A percentile compares a stretch with the other conserved stretches of the same genome.
These are phyloP conservation scores for Paramuricea clavata DNA, from an alignment of 92 coral and sea anemone genomes.

Conservation along the genomic window DNA sequence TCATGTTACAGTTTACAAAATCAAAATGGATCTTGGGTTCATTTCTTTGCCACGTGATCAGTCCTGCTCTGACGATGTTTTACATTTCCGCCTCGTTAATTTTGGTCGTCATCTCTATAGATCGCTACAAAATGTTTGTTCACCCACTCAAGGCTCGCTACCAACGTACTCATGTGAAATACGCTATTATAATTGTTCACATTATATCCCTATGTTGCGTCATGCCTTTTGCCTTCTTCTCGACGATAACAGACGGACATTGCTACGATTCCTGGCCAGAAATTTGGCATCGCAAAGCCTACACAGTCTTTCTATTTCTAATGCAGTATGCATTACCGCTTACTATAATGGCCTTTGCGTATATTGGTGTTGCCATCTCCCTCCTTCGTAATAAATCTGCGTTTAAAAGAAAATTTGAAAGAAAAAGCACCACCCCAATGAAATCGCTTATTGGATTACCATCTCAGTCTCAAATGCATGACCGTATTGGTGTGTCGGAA, in stretches of 20 bases:
- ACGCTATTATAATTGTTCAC: slow-evolving; percentile 34
- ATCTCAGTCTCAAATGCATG: neutral
- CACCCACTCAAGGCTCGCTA: slow-evolving; percentile 44
- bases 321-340: slow-evolving; percentile 44
- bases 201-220: slow-evolving; percentile 21
- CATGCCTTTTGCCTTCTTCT: slow-evolving; percentile 33
- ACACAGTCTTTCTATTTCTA: slow-evolving; percentile 26
- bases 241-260: slow-evolving; percentile 38
- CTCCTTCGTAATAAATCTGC: slow-evolving; percentile 31
- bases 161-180: slow-evolving; percentile 44
- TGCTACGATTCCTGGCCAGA: slow-evolving; percentile 47
- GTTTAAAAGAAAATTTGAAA: slow-evolving; percentile 20
- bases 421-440: neutral
- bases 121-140: slow-evolving; percentile 48
- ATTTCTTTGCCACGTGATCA: slow-evolving; percentile 17
- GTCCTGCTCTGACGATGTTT: slow-evolving; percentile 39
- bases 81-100: slow-evolving; percentile 39
- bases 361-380: slow-evolving; percentile 32
- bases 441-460: neutral
- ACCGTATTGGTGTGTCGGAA: neutral
- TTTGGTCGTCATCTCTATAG: slow-evolving; percentile 39
- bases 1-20: slow-evolving; percentile 42
- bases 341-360: slow-evolving; percentile 29
- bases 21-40: slow-evolving; percentile 37
- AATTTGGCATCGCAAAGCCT: slow-evolving; percentile 41